phyloP scores from a whole-genome alignment of 2,888 invertebrate species.

The Plutella xylostella region DNA sequence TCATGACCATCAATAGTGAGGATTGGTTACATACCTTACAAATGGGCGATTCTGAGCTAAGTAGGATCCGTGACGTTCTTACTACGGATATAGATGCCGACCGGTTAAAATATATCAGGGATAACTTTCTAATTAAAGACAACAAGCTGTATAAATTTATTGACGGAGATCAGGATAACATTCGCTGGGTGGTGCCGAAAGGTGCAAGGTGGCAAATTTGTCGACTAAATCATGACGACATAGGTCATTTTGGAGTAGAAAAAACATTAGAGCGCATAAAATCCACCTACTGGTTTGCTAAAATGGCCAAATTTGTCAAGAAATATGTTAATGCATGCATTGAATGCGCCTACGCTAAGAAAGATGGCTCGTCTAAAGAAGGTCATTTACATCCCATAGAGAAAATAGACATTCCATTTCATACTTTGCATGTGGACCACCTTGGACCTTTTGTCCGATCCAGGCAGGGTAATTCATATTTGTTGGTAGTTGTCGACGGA shows the following conservation, averaged over 20 bases:
- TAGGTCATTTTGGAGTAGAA: background rate
- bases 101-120: no score
- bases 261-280: background rate
- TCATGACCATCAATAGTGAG: no score
- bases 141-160: background rate
- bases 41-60: no score
- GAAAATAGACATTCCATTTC: background rate
- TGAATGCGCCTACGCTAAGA: slow-evolving; percentile 8
- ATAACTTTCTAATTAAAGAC: no score
- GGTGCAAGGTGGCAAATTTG: background rate
- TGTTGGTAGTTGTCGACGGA: background rate
- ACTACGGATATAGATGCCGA: no score
- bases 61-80: no score
- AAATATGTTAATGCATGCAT: slow-evolving; percentile 1
- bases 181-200: slow-evolving; percentile 1
- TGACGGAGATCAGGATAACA: background rate
- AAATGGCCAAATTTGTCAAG: background rate
- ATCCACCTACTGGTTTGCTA: background rate
- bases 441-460: slow-evolving; percentile 2
- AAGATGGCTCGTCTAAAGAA: background rate
- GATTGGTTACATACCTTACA: no score
- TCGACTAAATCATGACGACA: background rate
- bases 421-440: slow-evolving; percentile 1
- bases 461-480: background rate
- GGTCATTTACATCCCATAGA: background rate